Evolutionary conservation across 2,113 vertebrate species (phyloP), one percentile per base, ranked within the genome.

Genomic region (Recurvirostra avosetta): DNA sequence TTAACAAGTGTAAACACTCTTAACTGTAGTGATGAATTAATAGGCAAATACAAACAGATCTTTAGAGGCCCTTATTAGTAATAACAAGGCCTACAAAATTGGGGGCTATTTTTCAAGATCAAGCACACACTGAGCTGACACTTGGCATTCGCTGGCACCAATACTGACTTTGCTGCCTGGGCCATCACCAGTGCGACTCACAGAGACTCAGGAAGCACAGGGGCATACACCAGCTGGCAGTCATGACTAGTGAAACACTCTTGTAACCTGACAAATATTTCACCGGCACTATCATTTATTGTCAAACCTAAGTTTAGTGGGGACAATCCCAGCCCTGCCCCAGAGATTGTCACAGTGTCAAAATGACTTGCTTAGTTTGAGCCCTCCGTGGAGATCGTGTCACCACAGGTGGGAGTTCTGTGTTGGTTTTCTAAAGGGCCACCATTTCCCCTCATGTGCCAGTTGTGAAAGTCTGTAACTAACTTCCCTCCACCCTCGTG

Each of bases 161-260:
- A 10, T 5, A 15, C 16, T 20, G 14, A 43, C 19, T 55, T 8
- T 27, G 49, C 43, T 59, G 15, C 56, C 55, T n/a, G 38, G 55
- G 30, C 8, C 3, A 2, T 16, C 40, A 52, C 9, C 47, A 72
- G 9, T 1, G 34, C 2, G 16, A 55, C 55, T 38, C 5, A 1
- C 3, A 45, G 21, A 66, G 40, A 56, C 12, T 34, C 3, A 0
- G 9, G 27, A 79, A 27, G 30, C 21, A 12, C 32, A 25, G 30
- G 47, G 62, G 47, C 4, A 12, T 4, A 13, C 2, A 0, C 18
- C 15, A 17, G 17, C 30, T 43, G 15, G 25, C 13, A 78, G 34
- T 38, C 41, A 7, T 3, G 17, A 15, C 41, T 32, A 11, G 16
- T 20, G 8, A 49, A 81, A 41, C 8, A 76, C 27, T 3, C 47